Evolutionary conservation across 2,888 invertebrate species (phyloP).

Genomic region (Epicampocera succincta): DNA sequence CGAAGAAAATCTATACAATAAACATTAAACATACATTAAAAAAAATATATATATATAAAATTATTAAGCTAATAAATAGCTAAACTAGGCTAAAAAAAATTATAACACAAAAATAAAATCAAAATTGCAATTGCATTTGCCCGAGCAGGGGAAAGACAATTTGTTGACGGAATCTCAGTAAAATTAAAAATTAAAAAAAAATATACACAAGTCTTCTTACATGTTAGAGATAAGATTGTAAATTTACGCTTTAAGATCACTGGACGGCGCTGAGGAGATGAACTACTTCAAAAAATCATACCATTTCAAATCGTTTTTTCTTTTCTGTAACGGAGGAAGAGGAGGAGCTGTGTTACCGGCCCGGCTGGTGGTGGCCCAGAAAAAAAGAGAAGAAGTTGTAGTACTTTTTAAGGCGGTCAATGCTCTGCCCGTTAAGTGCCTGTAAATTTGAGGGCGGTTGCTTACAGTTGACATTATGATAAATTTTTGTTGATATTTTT

Average conservation of each 20-base stretch:
- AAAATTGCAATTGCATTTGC: slow-evolving; percentile 29
- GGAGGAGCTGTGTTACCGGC: slow-evolving; percentile 55
- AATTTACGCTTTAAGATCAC: slow-evolving; percentile 45
- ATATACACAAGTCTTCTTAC: slow-evolving; percentile 46
- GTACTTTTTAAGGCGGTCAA: neutral
- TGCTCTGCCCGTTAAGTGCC: slow-evolving; percentile 8
- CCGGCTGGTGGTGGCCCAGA: slow-evolving; percentile 25
- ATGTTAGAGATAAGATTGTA: neutral
- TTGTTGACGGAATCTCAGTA: slow-evolving; percentile 27
- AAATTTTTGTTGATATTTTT: neutral
- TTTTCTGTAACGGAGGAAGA: slow-evolving; percentile 54
- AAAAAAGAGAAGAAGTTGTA: slow-evolving; percentile 55
- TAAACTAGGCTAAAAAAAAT: slow-evolving; percentile 60
- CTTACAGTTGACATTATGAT: slow-evolving; percentile 45
- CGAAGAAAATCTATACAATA: slow-evolving; percentile 42
- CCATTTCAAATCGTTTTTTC: slow-evolving; percentile 46
- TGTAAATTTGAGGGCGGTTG: neutral
- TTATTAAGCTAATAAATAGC: slow-evolving; percentile 59
- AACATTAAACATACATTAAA: slow-evolving; percentile 42
- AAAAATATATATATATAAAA: slow-evolving; percentile 14
- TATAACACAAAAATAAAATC: slow-evolving; percentile 30
- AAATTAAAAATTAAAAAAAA: slow-evolving; percentile 41
- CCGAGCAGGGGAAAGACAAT: slow-evolving; percentile 28
- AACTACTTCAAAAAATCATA: slow-evolving; percentile 43
- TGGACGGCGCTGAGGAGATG: slow-evolving; percentile 54